Evolutionary conservation across 2,888 invertebrate genomes (phyloP).

Genomic region (Perithous albicinctus): DNA sequence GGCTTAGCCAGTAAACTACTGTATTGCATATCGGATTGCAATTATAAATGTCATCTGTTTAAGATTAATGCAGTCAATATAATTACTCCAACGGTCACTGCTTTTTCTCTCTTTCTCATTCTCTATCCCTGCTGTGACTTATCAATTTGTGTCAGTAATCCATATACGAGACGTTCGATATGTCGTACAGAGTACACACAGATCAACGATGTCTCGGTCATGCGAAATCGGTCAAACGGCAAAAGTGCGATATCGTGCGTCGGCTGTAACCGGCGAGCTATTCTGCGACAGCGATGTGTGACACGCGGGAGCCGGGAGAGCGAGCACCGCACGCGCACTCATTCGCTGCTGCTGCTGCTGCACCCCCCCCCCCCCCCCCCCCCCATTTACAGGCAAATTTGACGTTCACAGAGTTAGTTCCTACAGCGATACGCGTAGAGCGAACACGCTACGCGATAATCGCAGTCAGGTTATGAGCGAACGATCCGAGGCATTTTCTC

Average conservation of each 20-base stretch:
- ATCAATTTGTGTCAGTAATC: constrained; percentile 33
- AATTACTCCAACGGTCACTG: constrained; percentile 13
- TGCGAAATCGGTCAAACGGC: constrained; percentile 36
- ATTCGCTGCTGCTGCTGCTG: neutral
- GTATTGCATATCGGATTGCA: too few species aligned
- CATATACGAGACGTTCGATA: neutral
- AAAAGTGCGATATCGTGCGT: neutral
- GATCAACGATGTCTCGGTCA: constrained; percentile 12
- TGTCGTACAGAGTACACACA: neutral
- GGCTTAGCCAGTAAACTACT: neutral
- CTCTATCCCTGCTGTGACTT: neutral
- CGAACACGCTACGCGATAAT: constrained; percentile 43
- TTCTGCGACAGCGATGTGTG: constrained; percentile 15
- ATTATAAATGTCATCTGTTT: constrained; percentile 1
- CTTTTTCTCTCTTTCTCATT: constrained; percentile 14
- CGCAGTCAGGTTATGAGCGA: constrained; percentile 13
- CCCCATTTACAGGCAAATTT: constrained; percentile 13
- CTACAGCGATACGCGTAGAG: neutral
- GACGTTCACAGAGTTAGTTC: constrained; percentile 11
- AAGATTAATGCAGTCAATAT: neutral
- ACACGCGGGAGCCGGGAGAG: constrained; percentile 7
- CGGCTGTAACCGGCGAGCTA: constrained; percentile 16
- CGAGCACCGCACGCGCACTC: constrained; percentile 11
- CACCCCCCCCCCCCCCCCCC: neutral
- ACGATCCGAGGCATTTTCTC: constrained; percentile 10